Base-by-base conservation (phyloP, 2,888 invertebrate genomes). In the Tethea ocularis region DNA sequence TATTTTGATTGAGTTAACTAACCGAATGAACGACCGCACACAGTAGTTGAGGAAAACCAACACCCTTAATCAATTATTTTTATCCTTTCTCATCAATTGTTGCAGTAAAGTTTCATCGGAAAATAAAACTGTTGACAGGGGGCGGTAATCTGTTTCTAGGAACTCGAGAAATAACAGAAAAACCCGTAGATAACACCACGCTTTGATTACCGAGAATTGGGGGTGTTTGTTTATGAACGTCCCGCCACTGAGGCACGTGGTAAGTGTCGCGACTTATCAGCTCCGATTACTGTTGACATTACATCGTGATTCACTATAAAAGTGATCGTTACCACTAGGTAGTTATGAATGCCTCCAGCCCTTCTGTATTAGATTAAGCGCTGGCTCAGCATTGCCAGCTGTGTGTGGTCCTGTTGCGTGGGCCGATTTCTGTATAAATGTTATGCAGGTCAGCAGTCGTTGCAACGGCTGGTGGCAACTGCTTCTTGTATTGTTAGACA, bases 281-380 rank as follows among this genome's bases (percentile, higher is more conserved):
- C 79, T 78, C 75, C 71, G 77, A 81, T 83, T 79, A 79, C 68
- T 82, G 79, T 80, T 82, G 80, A 78, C 72, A 74, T 74, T 71
- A 66, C 58, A 63, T 63, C 59, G 64, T 71, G 68, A 74, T 78
- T 76, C 74, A 67, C 68, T 67, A 67, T 72, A 63, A 74, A 77
- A 72, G 66, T 67, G 64, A 68, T 68, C 65, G 61, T 63, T 69
- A 66, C 52, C 26, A 52, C 26, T 24, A 17, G 15, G 29, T 29
- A 26, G n/a, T n/a, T n/a, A n/a, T n/a, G n/a, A n/a, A n/a, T n/a
- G n/a, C n/a, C n/a, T n/a, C n/a, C n/a, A n/a, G n/a, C n/a, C n/a
- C n/a, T n/a, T n/a, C n/a, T n/a, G n/a, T n/a, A n/a, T n/a, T n/a
- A n/a, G n/a, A n/a, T n/a, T n/a, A n/a, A n/a, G n/a, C n/a, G n/a